Evolutionary conservation across 2,797 vertebrate species (phyloP).

Genomic region (Mormyrus proboscirostris): DNA sequence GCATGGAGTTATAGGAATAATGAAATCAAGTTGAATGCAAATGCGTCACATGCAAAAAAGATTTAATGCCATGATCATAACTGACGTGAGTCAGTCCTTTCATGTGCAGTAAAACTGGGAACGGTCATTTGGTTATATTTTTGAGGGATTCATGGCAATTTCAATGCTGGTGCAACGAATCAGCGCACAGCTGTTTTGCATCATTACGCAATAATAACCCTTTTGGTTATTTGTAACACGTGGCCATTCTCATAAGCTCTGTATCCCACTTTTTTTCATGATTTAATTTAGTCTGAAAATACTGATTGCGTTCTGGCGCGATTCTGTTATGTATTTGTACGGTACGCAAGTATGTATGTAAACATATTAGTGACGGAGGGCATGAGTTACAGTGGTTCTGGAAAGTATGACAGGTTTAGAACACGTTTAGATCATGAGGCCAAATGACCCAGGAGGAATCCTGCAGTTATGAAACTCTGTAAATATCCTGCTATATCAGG

Average conservation of each 20-base stretch:
- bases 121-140: background rate
- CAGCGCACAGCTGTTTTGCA: background rate
- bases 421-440: background rate
- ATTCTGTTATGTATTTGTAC: background rate
- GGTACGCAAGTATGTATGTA: background rate
- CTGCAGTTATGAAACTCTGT: background rate
- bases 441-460: background rate
- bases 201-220: background rate
- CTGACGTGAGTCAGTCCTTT: background rate
- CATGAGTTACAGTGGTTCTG: background rate
- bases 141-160: background rate
- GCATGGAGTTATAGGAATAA: constrained; percentile 24
- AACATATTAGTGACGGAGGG: background rate
- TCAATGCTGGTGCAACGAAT: background rate
- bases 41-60: background rate
- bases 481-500: background rate
- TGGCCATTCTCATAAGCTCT: background rate
- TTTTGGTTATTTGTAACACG: background rate
- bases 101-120: too few species aligned
- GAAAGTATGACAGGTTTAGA: background rate
- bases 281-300: background rate
- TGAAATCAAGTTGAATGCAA: background rate
- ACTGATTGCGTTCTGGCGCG: background rate
- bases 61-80: background rate
- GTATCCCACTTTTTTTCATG: background rate